Evolutionary conservation across 2,113 vertebrate species (phyloP), one percentile per base, ranked within the genome.

Genomic region (Micromys minutus): DNA sequence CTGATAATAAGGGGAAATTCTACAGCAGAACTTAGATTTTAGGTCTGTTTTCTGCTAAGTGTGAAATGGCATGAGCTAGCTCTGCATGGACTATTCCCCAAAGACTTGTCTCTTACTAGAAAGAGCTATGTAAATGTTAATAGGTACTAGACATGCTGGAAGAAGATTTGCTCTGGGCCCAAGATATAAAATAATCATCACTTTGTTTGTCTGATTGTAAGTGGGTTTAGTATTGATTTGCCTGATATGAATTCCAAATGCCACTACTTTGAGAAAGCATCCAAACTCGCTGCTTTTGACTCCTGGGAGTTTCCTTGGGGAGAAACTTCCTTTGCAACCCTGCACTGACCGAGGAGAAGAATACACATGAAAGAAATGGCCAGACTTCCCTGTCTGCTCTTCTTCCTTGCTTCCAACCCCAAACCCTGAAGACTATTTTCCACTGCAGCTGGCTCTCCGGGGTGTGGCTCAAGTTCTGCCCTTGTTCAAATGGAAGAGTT

Each of bases 141-240:
- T 97, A 95, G 95, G 95, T 96, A 96, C 91, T 93, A 96, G 93
- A 77, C 85, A 93, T 90, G 90, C 88, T 96, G 95, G 96, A 96
- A 97, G 52, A 29, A 31, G 72, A 93, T 92, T 93, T 94, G 9
- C 92, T 96, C 88, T 95, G 94, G 95, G 95, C 77, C 93, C 86
- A 90, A 90, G 94, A 96, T 94, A 94, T 97, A 93, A 96, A 97
- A 97, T 97, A 94, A 95, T 96, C 93, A 97, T 97, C 95, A 96
- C 88, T 90, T 94, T 96, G 93, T 95, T 89, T 87, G 93, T 96
- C 93, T 94, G 90, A 96, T 94, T 97, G 86, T 96, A 96, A 97
- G 96, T 92, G 94, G 81, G 42, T 45, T 97, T 96, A 95, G 90
- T 94, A 95, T 96, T 92, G 93, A 97, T 96, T 96, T 95, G 97